Base-by-base conservation (phyloP, 2,888 invertebrate genomes). In the Nephrocerus scutellatus region DNA sequence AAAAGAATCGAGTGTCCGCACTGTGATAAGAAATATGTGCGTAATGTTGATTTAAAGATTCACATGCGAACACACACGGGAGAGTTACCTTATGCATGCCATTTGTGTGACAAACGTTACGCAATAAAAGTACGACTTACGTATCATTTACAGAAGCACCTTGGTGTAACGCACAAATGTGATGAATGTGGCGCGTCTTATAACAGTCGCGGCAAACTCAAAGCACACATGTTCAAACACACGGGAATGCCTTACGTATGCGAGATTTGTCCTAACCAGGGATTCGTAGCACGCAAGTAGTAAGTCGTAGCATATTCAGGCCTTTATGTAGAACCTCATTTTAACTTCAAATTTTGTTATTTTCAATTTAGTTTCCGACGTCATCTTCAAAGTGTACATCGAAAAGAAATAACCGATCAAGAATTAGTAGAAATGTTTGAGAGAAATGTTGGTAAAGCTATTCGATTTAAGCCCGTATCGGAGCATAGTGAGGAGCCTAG, bases 111-210 rank as follows among this genome's bases (percentile, higher is more conserved):
- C 2, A 54, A 52, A 35, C 49, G 55, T 14, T 57, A 51, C 38
- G 51, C 54, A 5, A 57, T 57, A 6, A 57, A 55, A 32, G 56
- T 55, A 2, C 49, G 55, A 1, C 48, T 57, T 0, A 57, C 56
- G 1, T 55, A 56, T 43, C 56, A 57, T 44, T 32, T 57, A 36
- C 55, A 56, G 38, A 55, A 51, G 28, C 56, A 56, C 30, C 47
- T 49, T 37, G 55, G 55, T 10, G 19, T 52, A 12, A 54, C 52
- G 20, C 55, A 57, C 38, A 46, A 44, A 10, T 57, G 56, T 25
- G 49, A 51, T 19, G 43, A 51, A n/a, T 57, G 56, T 30, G 35
- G 44, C 14, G 49, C 49, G 6, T 52, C 53, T 31, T 57, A 51
- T 24, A 53, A 52, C 41, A 53, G 53, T 6, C 54, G 46, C 29